These are phyloP conservation scores for Eolophus roseicapilla DNA, from an alignment of 2,113 vertebrate genomes.

Conservation along the genomic window DNA sequence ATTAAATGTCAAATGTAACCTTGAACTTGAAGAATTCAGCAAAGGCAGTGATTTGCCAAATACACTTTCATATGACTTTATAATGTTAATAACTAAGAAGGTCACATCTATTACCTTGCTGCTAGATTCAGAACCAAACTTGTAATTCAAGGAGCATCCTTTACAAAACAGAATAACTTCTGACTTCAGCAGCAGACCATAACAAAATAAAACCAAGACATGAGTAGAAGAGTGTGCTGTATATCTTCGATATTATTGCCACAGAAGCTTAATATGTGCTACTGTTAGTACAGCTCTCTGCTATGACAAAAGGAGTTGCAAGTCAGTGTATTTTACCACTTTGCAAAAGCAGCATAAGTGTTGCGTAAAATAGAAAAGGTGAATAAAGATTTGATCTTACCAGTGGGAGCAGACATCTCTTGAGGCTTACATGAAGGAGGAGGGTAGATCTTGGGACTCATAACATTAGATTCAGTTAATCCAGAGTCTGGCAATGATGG, in stretches of 20 bases:
- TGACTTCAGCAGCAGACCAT: background rate
- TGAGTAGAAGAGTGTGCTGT: background rate
- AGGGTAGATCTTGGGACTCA: background rate
- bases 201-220: background rate
- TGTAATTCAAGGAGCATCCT: background rate
- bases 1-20: background rate
- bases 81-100: background rate
- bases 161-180: background rate
- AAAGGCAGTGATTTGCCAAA: background rate
- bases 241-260: fast-evolving
- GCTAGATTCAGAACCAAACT: background rate
- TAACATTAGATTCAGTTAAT: background rate
- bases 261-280: background rate
- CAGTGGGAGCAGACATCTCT: background rate
- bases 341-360: background rate
- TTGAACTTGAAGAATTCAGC: fast-evolving
- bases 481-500: constrained; percentile 49
- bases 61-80: background rate
- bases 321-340: fast-evolving
- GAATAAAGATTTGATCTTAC: constrained; percentile 41
- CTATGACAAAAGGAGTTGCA: background rate
- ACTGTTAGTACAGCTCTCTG: background rate
- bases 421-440: background rate
- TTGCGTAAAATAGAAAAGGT: background rate
- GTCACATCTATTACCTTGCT: background rate